Conservation (phyloP, 2,888 invertebrate species). For the Hesperia comma region DNA sequence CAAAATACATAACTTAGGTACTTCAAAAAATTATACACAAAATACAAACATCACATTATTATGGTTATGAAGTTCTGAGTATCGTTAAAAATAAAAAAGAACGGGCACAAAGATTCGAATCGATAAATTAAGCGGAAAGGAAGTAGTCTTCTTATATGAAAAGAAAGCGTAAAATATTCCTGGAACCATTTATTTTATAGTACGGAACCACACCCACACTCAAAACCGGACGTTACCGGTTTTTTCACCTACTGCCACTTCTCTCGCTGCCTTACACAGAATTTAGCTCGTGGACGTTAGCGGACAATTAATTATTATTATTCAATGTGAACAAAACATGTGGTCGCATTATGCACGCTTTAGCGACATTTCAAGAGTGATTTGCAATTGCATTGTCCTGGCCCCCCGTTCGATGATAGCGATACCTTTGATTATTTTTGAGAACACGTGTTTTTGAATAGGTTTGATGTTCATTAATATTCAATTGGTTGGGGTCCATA, state of each 20-base stretch:
- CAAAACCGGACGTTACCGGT: not conserved
- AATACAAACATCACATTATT: too few species aligned
- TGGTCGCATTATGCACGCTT: constrained; percentile 76
- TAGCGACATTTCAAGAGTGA: constrained; percentile 78
- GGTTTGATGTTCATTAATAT: constrained; percentile 36
- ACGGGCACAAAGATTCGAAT: too few species aligned
- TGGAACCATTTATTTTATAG: not conserved
- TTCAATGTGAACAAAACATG: constrained; percentile 78
- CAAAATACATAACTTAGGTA: too few species aligned
- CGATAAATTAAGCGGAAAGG: too few species aligned
- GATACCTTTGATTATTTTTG: constrained; percentile 63
- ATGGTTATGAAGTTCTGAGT: too few species aligned
- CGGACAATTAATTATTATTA: constrained; percentile 66
- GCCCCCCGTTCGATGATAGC: constrained; percentile 61
- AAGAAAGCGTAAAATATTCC: too few species aligned
- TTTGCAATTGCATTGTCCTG: constrained; percentile 63
- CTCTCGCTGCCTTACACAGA: constrained; percentile 23
- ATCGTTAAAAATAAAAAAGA: too few species aligned
- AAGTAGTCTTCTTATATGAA: too few species aligned
- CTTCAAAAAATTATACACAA: too few species aligned
- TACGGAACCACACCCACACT: not conserved
- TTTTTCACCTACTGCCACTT: constrained; percentile 8
- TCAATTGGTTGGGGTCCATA: constrained; percentile 36
- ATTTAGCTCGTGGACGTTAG: constrained; percentile 49
- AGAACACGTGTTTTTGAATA: constrained; percentile 65